Evolutionary conservation across 2,888 invertebrate species (phyloP).

Genomic region (Euproctis similis): DNA sequence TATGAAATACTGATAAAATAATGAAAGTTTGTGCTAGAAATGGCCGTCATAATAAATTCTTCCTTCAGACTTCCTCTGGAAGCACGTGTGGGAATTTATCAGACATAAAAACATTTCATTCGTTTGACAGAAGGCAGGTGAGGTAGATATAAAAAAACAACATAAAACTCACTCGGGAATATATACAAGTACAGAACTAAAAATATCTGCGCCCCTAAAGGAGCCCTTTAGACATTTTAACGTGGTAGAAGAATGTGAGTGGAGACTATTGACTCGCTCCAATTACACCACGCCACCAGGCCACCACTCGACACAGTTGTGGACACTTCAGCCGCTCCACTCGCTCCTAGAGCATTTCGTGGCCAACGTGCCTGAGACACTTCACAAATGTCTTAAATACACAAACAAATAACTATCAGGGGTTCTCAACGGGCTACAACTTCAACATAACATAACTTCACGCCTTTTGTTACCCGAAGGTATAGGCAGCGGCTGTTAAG

Average conservation of each 20-base stretch:
- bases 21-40: no score
- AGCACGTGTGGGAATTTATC: no score
- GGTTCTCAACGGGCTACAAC: background rate
- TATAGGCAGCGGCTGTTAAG: no score
- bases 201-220: slow-evolving; percentile 1
- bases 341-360: slow-evolving; percentile 5
- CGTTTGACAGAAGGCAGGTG: no score
- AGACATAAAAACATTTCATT: no score
- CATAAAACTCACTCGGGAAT: no score
- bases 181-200: background rate
- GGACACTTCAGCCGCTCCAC: slow-evolving; percentile 20
- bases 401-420: no score
- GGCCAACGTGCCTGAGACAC: slow-evolving; percentile 1
- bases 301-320: slow-evolving; percentile 23
- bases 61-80: no score
- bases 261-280: slow-evolving; percentile 17
- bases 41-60: no score
- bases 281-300: slow-evolving; percentile 11
- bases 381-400: background rate
- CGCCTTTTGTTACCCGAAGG: no score
- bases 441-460: no score
- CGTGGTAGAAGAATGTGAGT: slow-evolving; percentile 6
- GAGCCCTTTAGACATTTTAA: background rate
- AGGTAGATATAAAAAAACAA: background rate
- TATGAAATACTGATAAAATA: no score